Percentiles rank a stretch among this genome's conserved stretches.
Evolutionary conservation across 2,888 invertebrate genomes (phyloP).

Genomic region (Leptura quadrifasciata): DNA sequence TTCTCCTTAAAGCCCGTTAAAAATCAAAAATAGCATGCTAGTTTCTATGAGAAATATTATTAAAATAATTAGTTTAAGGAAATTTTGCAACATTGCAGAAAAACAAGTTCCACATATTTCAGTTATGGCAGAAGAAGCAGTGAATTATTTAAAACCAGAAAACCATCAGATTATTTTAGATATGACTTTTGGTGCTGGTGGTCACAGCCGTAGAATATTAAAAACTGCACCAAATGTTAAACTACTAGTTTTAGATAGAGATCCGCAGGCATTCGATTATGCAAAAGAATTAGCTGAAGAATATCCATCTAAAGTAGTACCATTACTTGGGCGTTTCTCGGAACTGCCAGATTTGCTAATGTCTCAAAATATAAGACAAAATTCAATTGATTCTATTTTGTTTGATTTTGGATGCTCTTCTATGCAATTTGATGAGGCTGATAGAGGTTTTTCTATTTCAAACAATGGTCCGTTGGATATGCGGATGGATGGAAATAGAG

Average conservation of each 20-base stretch:
- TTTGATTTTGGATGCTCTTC: constrained; percentile 97
- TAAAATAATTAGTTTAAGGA: constrained; percentile 50
- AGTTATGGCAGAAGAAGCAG: constrained; percentile 84
- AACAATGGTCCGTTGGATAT: constrained; percentile 94
- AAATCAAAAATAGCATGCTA: constrained; percentile 28
- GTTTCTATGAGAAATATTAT: constrained; percentile 26
- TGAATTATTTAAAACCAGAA: constrained; percentile 81
- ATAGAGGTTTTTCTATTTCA: constrained; percentile 90
- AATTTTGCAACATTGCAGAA: constrained; percentile 52
- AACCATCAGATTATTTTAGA: constrained; percentile 84
- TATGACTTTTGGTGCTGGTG: constrained; percentile 98
- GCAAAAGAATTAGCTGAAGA: constrained; percentile 80
- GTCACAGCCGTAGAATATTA: constrained; percentile 87
- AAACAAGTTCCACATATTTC: constrained; percentile 79
- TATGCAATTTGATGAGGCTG: constrained; percentile 91
- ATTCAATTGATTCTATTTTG: constrained; percentile 88
- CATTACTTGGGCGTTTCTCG: constrained; percentile 92
- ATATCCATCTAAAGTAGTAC: constrained; percentile 84
- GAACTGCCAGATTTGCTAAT: constrained; percentile 84
- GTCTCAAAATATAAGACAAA: constrained; percentile 76
- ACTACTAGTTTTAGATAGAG: constrained; percentile 91
- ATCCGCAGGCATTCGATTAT: constrained; percentile 85
- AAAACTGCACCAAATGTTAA: constrained; percentile 79
- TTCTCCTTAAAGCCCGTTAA: constrained; percentile 56
- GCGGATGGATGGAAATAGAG: constrained; percentile 92